phyloP scores from a whole-genome alignment of 2,797 vertebrate genomes.

The Poeciliopsis paucimaculata region DNA sequence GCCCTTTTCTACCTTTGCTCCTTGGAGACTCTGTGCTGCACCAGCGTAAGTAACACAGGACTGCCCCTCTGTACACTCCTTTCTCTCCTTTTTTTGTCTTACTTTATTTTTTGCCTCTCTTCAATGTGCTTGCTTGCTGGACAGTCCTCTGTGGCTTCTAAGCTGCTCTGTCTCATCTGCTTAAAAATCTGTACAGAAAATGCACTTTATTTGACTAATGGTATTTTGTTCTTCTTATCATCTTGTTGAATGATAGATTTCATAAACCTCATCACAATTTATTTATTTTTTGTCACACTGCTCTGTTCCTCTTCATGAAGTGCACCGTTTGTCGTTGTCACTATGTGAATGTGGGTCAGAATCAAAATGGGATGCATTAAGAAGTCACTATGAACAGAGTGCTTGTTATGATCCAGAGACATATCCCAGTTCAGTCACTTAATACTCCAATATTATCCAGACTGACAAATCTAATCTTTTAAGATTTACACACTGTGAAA shows the following conservation, averaged over 20 bases:
- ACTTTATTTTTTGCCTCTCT: constrained; percentile 20
- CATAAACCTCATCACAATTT: too few species aligned
- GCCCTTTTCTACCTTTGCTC: constrained; percentile 73
- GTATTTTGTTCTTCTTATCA: not conserved
- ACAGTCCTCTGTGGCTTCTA: constrained; percentile 21
- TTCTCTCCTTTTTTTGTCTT: constrained; percentile 12
- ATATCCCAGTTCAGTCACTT: not conserved
- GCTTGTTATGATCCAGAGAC: not conserved
- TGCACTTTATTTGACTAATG: not conserved
- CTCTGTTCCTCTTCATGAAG: constrained; percentile 9
- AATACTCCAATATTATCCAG: not conserved
- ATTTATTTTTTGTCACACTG: constrained; percentile 10
- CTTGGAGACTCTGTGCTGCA: constrained; percentile 78
- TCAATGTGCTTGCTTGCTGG: constrained; percentile 29
- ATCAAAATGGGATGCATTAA: not conserved
- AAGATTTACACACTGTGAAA: not conserved
- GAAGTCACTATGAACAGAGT: not conserved
- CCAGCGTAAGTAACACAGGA: constrained; percentile 74
- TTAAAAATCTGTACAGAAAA: not conserved
- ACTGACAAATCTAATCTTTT: too few species aligned
- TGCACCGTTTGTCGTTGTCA: constrained; percentile 7
- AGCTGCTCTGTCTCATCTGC: not conserved
- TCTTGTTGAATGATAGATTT: not conserved
- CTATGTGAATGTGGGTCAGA: not conserved
- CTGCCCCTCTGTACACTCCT: constrained; percentile 31